phyloP scores from a whole-genome alignment of 2,113 vertebrate species.

The Chiloscyllium plagiosum region DNA sequence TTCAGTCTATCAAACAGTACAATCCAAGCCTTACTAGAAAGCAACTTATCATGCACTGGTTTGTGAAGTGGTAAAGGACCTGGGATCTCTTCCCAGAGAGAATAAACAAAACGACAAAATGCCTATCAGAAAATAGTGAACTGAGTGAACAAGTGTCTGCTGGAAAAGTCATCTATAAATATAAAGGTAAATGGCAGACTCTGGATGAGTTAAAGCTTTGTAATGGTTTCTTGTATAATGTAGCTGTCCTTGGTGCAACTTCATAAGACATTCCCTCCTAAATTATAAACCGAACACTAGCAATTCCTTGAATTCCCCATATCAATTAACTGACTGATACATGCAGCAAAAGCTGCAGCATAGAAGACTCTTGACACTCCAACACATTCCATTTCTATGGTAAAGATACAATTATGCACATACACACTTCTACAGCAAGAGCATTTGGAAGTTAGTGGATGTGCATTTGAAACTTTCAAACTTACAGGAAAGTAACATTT shows the following conservation, averaged over 20 bases:
- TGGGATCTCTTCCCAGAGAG: background rate
- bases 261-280: background rate
- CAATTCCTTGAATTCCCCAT: background rate
- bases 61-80: background rate
- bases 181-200: background rate
- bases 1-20: background rate
- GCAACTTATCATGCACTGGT: background rate
- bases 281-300: background rate
- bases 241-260: background rate
- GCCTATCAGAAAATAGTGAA: background rate
- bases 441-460: background rate
- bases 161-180: background rate
- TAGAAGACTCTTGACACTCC: background rate
- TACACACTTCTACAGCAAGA: background rate
- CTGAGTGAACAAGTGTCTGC: background rate
- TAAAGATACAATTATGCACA: background rate
- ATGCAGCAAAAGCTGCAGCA: background rate
- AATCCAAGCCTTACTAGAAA: background rate
- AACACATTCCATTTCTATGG: background rate
- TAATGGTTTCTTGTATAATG: background rate
- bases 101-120: background rate
- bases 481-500: background rate
- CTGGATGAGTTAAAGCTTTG: background rate
- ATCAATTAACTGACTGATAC: background rate
- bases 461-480: background rate